Base-by-base conservation (phyloP, 2,113 vertebrate species). In the Podocnemis expansa region DNA sequence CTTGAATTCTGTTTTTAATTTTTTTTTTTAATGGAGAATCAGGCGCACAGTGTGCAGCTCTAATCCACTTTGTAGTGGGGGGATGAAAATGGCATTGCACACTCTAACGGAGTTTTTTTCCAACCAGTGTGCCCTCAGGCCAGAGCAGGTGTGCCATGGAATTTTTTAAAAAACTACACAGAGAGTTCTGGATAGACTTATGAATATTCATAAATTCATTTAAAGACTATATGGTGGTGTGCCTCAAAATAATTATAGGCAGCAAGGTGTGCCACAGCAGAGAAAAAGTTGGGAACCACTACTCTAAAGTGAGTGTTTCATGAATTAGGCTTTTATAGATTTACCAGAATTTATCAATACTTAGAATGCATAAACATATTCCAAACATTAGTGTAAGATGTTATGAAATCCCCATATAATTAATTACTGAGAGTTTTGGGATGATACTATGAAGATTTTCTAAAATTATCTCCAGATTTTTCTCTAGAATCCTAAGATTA, bases 11-110 rank as follows among this genome's bases (percentile, higher is more conserved):
- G 76, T 5, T 86, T 90, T 94, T 22, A 80, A 76, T 95, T 93
- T 91, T 73, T 47, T 73, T 47, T 92, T 94, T 93, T 95, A 47
- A 75, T 89, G 93, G 75, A 93, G 95, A 94, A 96, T 93, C 82
- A 94, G 93, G 90, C 94, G 87, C 88, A 96, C 87, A 91, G 67
- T 93, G 84, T 95, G 94, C 80, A 92, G 89, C 89, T 97, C 29
- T 94, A 93, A 92, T 87, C 29, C 73, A n/a, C n/a, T n/a, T n/a
- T n/a, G n/a, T n/a, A 91, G 17, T 89, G 41, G 55, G 86, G 86
- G 49, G 47, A 82, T 1, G 25, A 81, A 91, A 95, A 63, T 52
- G 78, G 17, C 3, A 0, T 70, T 92, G 80, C 70, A 84, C 45
- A 5, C 17, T 79, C n/a, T n/a, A n/a, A n/a, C n/a, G n/a, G n/a